A percentile compares a stretch with the other conserved stretches of the same genome.
Evolutionary conservation across 2,113 vertebrate species (phyloP).

Genomic region (Heterocephalus glaber): DNA sequence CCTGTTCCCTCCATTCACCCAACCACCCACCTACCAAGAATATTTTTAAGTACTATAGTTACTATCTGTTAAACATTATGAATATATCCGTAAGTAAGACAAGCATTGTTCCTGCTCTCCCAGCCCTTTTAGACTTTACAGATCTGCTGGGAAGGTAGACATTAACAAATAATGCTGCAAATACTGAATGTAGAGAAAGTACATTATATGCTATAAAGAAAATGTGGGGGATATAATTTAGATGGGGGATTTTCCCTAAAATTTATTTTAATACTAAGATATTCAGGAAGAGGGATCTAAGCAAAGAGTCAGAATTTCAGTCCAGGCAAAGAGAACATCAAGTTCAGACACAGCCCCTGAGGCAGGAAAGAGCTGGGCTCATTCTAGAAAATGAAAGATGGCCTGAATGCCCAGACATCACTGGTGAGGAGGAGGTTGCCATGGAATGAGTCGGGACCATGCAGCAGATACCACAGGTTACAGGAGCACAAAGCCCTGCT

Average conservation of each 20-base stretch:
- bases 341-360: constrained; percentile 1
- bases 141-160: not conserved
- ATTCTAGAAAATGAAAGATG: constrained; percentile 14
- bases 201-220: not conserved
- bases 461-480: not conserved
- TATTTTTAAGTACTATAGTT: not conserved
- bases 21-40: not conserved
- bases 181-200: not conserved
- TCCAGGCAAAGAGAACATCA: constrained; percentile 18
- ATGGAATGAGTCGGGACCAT: not conserved
- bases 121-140: not conserved
- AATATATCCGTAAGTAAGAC: not conserved
- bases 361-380: constrained; percentile 8
- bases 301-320: not conserved
- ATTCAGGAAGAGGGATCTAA: not conserved
- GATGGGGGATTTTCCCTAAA: not conserved
- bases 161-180: not conserved
- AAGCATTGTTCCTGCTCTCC: not conserved
- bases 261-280: constrained; percentile 26
- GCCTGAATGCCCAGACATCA: not conserved
- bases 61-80: not conserved
- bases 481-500: not conserved
- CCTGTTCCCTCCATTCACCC: not conserved
- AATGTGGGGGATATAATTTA: not conserved
- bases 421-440: not conserved